A percentile compares a stretch with the other conserved stretches of the same genome.
Evolutionary conservation across 2,888 invertebrate species (phyloP).

Genomic region (Metellina segmentata): DNA sequence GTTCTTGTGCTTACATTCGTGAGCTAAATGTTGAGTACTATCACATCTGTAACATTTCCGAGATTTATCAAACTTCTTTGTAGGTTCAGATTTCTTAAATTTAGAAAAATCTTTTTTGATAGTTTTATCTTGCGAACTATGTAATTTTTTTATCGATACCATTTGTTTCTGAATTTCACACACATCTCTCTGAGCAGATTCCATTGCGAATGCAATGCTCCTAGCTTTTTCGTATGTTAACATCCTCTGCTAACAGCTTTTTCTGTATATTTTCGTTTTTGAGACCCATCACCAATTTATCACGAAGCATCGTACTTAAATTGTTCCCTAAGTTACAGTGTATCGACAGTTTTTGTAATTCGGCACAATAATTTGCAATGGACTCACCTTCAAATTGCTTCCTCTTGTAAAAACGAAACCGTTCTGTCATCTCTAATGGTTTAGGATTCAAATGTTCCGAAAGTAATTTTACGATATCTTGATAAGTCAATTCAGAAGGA

Average conservation of each 20-base stretch:
- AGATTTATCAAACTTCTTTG: conserved; percentile 38
- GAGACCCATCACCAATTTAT: conserved; percentile 66
- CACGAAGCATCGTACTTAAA: conserved; percentile 66
- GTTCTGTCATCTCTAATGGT: conserved; percentile 63
- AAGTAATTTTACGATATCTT: conserved; percentile 66
- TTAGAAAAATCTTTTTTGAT: conserved; percentile 36
- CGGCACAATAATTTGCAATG: conserved; percentile 63
- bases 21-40: conserved; percentile 38
- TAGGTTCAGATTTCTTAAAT: conserved; percentile 40
- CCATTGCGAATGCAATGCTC: conserved; percentile 59
- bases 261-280: conserved; percentile 65
- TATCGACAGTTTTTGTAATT: conserved; percentile 64
- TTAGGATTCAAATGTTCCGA: conserved; percentile 63
- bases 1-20: conserved; percentile 38
- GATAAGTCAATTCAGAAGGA: conserved; percentile 64
- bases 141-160: conserved; percentile 44
- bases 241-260: conserved; percentile 66
- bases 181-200: conserved; percentile 62
- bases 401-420: conserved; percentile 66
- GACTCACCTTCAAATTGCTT: conserved; percentile 65
- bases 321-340: conserved; percentile 64
- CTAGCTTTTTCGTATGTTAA: conserved; percentile 57
- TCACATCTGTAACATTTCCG: conserved; percentile 36
- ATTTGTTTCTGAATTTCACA: conserved; percentile 61
- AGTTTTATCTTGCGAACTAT: conserved; percentile 36